A percentile compares a stretch with the other conserved stretches of the same genome.
These are phyloP conservation scores for Ceriagrion tenellum DNA, from an alignment of 2,888 invertebrate species.

Conservation along the genomic window DNA sequence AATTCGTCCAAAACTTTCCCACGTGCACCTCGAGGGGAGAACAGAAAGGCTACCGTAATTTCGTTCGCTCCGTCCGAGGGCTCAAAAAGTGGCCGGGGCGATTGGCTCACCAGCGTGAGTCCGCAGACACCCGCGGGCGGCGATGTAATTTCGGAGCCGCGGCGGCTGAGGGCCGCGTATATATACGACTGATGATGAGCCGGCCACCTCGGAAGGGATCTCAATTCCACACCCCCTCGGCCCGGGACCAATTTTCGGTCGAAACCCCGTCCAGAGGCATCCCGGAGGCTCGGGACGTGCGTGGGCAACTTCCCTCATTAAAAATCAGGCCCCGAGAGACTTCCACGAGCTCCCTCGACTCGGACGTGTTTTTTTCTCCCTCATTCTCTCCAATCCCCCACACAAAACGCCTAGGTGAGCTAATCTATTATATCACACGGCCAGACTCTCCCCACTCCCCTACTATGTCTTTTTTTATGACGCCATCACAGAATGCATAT, in stretches of 20 bases:
- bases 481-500: not conserved
- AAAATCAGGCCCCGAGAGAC: not conserved
- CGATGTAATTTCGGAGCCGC: not conserved
- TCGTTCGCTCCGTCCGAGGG: not conserved
- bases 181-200: not conserved
- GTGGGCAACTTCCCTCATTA: not conserved
- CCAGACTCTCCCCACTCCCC: not conserved
- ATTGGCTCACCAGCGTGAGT: not conserved
- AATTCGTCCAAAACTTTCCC: too few relatives aligned
- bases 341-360: not conserved
- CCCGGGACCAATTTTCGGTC: not conserved
- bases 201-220: not conserved
- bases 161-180: not conserved
- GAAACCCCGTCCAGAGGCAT: not conserved
- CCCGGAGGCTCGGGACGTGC: not conserved
- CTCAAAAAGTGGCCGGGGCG: not conserved
- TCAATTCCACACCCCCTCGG: not conserved
- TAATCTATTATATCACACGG: not conserved
- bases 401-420: not conserved
- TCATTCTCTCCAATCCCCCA: too few relatives aligned
- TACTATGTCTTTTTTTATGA: not conserved
- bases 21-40: too few relatives aligned
- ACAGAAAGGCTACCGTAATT: not conserved
- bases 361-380: not conserved
- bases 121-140: not conserved